A percentile compares a stretch with the other conserved stretches of the same genome.
Evolutionary conservation across 2,888 invertebrate species (phyloP).

Genomic region (Troides helena): DNA sequence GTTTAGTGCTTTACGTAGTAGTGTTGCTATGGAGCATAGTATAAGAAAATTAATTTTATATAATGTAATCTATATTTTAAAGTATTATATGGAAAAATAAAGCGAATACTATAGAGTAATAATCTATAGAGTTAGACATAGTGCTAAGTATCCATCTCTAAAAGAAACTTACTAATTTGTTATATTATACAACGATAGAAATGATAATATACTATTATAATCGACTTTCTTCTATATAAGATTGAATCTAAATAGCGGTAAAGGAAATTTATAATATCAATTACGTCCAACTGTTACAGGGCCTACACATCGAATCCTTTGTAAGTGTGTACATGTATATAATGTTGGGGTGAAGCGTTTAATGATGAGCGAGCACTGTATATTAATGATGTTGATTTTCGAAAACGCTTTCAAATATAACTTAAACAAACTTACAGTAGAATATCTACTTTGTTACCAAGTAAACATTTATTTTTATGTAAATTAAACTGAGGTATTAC

Average conservation of each 20-base stretch:
- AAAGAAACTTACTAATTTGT: not conserved
- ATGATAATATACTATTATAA: slow-evolving; percentile 1
- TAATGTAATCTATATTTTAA: too few species aligned
- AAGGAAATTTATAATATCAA: slow-evolving; percentile 4
- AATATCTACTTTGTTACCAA: not conserved
- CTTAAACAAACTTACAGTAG: not conserved
- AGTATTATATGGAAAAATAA: too few species aligned
- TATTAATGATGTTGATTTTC: slow-evolving; percentile 5
- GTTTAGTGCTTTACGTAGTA: not conserved
- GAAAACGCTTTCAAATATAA: slow-evolving; percentile 2
- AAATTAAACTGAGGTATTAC: not conserved
- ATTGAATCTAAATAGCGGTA: slow-evolving; percentile 2
- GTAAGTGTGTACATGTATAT: not conserved
- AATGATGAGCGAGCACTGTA: not conserved
- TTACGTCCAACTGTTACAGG: slow-evolving; percentile 8
- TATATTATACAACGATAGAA: not conserved
- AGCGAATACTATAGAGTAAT: too few species aligned
- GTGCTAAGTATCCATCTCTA: too few species aligned
- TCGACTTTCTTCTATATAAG: not conserved
- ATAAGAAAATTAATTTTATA: not conserved
- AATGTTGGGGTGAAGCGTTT: not conserved
- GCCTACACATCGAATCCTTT: not conserved
- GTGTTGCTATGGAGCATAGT: not conserved
- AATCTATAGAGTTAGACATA: too few species aligned
- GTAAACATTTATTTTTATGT: not conserved